A percentile compares a stretch with the other conserved stretches of the same genome.
These are phyloP conservation scores for Azemiops feae DNA, from an alignment of 2,113 vertebrate genomes.

Conservation along the genomic window DNA sequence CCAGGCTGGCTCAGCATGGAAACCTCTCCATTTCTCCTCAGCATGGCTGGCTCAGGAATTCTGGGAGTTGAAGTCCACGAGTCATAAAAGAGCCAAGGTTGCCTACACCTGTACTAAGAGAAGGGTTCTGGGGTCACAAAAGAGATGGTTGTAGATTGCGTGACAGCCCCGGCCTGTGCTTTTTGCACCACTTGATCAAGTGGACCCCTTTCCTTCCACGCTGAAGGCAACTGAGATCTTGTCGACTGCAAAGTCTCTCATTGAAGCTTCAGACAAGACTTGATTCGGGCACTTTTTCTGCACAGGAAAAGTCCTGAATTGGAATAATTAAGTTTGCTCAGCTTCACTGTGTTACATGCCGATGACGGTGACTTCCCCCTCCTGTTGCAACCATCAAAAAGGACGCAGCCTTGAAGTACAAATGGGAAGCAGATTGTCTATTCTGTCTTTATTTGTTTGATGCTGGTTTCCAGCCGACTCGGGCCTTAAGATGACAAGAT, in stretches of 20 bases:
- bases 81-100: too few species aligned
- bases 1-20: too few species aligned
- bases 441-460: slow-evolving; percentile 79
- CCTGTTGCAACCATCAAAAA: slow-evolving; percentile 86
- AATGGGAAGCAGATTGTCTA: slow-evolving; percentile 95
- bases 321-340: slow-evolving; percentile 71
- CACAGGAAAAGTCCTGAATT: slow-evolving; percentile 74
- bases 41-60: too few species aligned
- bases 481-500: slow-evolving; percentile 95
- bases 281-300: slow-evolving; percentile 56
- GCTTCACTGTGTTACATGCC: slow-evolving; percentile 71
- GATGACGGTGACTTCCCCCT: slow-evolving; percentile 81
- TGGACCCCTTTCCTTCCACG: not conserved
- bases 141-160: not conserved
- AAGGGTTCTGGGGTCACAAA: not conserved
- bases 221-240: too few species aligned
- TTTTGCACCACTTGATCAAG: too few species aligned
- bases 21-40: too few species aligned
- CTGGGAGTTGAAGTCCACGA: too few species aligned
- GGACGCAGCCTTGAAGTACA: slow-evolving; percentile 89
- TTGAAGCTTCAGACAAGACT: not conserved
- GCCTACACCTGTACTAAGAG: too few species aligned
- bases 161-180: not conserved
- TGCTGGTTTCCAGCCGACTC: slow-evolving; percentile 87
- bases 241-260: not conserved